Evolutionary conservation across 2,113 vertebrate genomes (phyloP), one percentile per base, ranked within the genome.

Genomic region (Lophura nycthemera): DNA sequence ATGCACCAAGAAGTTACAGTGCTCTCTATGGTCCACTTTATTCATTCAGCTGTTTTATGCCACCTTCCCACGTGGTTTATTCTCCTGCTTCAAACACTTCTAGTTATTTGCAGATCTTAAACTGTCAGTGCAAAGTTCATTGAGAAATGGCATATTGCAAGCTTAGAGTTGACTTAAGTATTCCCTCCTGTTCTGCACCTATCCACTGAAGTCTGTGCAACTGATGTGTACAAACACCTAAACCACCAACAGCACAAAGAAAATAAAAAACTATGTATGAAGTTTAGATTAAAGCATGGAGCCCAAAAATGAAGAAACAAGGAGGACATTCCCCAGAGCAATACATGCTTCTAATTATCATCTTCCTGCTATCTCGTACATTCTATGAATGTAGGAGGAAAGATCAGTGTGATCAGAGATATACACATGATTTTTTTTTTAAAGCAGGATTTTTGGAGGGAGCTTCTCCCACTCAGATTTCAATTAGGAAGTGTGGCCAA

Each of bases 401-500:
- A 79, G 4, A 75, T 32, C 15, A 63, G 0, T 34, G 13, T 48
- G 59, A 75, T 11, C 22, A 30, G n/a, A 27, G 32, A 74, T 52
- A 75, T 32, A 81, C 38, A 63, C 1, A 11, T 5, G 4, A 38
- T 61, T 34, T 24, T 61, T 36, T 38, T 65, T 85, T 34, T 71
- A n/a, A 75, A 45, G n/a, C 38, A 82, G 30, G 34, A 25, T 83
- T 77, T 87, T 80, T 70, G 69, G 45, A 96, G 38, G 29, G 27
- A 91, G 73, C 38, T 87, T 90, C 79, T 93, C 73, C 56, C 90
- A 97, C 78, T 81, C 91, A 89, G 17, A 73, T 56, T 92, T 96
- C 97, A 97, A 96, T 65, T 92, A 64, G 78, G 89, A 96, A n/a
- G 67, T 54, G 63, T n/a, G 80, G 96, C 75, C 85, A 97, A 96